Percentiles rank a stretch among this genome's conserved stretches.
These are phyloP conservation scores for Eilema caniola DNA, from an alignment of 2,888 invertebrate genomes.

Conservation along the genomic window DNA sequence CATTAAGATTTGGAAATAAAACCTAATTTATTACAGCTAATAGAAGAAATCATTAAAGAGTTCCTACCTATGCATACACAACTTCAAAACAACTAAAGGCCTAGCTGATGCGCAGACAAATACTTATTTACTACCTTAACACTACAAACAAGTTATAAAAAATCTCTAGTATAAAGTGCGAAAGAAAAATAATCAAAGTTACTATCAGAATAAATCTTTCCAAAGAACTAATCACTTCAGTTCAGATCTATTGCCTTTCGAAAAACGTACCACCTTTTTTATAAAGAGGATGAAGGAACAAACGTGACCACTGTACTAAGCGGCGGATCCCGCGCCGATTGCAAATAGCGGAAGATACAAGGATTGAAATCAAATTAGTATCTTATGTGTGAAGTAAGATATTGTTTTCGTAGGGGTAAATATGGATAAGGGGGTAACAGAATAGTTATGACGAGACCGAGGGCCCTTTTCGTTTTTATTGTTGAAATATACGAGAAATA, in stretches of 20 bases:
- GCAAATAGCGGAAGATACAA: slow-evolving; percentile 22
- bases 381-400: slow-evolving; percentile 18
- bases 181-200: neutral
- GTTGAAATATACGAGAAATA: neutral
- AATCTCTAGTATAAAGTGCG: neutral
- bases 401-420: slow-evolving; percentile 22
- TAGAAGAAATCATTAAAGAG: too few species aligned
- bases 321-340: slow-evolving; percentile 13
- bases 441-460: slow-evolving; percentile 9
- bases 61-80: too few species aligned
- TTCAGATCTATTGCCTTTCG: slow-evolving; percentile 29
- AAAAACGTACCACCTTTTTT: slow-evolving; percentile 35
- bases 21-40: too few species aligned
- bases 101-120: too few species aligned
- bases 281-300: slow-evolving; percentile 43
- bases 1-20: too few species aligned
- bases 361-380: slow-evolving; percentile 25
- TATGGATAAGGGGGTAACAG: neutral
- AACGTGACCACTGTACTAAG: slow-evolving; percentile 35
- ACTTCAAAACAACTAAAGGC: too few species aligned
- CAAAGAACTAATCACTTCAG: slow-evolving; percentile 35
- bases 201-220: slow-evolving; percentile 36
- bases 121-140: too few species aligned
- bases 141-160: neutral
- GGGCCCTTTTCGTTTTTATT: neutral